Evolutionary conservation across 2,113 vertebrate genomes (phyloP).

Genomic region (Pagrus major): DNA sequence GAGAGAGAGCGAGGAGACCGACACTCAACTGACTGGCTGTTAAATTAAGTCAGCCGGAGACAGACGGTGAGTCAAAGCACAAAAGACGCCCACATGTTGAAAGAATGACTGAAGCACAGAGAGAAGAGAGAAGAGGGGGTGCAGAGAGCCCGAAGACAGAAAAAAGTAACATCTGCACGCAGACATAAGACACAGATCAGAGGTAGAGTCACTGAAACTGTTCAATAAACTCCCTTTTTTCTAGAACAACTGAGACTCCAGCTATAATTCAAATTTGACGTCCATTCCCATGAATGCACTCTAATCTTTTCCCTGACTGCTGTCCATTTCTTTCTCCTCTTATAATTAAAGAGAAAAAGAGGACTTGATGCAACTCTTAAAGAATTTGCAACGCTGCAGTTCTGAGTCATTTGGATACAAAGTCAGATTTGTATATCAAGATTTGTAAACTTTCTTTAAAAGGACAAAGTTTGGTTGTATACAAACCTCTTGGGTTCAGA

Average conservation of each 20-base stretch:
- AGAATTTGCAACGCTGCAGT: not conserved
- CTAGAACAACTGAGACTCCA: not conserved
- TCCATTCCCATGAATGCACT: not conserved
- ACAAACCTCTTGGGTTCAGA: not conserved
- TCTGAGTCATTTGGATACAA: not conserved
- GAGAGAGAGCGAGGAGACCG: not conserved
- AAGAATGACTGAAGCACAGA: slow-evolving; percentile 5
- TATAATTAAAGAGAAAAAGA: not conserved
- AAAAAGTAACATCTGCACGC: not conserved
- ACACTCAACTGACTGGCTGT: not conserved
- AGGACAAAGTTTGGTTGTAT: not conserved
- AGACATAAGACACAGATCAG: not conserved
- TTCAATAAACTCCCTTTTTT: not conserved
- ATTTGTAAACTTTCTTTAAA: not conserved
- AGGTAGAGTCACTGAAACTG: not conserved
- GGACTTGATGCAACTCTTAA: not conserved
- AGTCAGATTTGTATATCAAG: not conserved
- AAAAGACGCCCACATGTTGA: slow-evolving; percentile 3
- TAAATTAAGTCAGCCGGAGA: slow-evolving; percentile 26
- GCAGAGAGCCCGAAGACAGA: not conserved
- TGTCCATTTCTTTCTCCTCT: not conserved
- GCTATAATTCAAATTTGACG: not conserved
- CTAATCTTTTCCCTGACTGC: not conserved
- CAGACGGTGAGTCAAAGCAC: slow-evolving; percentile 33
- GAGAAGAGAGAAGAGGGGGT: not conserved